Percentiles rank a stretch among this genome's conserved stretches.
phyloP scores from a whole-genome alignment of 1,140 invertebrate species.

The Neodiprion pinetum region DNA sequence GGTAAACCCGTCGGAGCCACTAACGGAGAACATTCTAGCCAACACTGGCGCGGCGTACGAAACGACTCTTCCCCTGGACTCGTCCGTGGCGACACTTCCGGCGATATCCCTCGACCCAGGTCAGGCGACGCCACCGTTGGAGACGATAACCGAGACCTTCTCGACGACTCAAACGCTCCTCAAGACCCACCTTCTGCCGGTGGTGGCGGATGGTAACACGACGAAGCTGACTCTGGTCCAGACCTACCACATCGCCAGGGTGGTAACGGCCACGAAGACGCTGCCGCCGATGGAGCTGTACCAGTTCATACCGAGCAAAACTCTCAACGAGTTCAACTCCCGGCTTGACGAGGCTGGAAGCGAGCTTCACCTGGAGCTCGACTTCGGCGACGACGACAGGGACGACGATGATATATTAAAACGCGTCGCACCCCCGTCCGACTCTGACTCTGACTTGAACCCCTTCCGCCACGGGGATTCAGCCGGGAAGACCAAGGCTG shows the following conservation, averaged over 20 bases:
- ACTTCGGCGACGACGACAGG: conserved; percentile 82
- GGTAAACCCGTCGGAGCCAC: conserved; percentile 72
- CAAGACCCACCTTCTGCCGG: conserved; percentile 86
- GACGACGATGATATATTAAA: conserved; percentile 71
- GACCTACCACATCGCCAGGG: conserved; percentile 84
- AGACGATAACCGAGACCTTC: conserved; percentile 90
- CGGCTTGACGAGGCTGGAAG: conserved; percentile 87
- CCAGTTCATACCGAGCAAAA: conserved; percentile 86
- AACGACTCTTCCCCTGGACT: conserved; percentile 74
- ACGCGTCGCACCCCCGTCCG: conserved; percentile 66
- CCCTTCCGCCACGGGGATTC: conserved; percentile 62
- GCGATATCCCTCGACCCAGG: conserved; percentile 77
- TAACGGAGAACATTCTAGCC: conserved; percentile 86
- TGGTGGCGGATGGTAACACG: conserved; percentile 76
- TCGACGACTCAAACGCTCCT: conserved; percentile 86
- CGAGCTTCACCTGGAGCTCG: conserved; percentile 82
- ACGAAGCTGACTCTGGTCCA: conserved; percentile 82
- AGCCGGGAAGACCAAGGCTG: conserved; percentile 62
- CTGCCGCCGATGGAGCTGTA: conserved; percentile 85
- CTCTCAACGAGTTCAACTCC: conserved; percentile 87
- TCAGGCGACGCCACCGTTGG: conserved; percentile 79
- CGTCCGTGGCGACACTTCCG: conserved; percentile 81
- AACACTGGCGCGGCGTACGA: conserved; percentile 77
- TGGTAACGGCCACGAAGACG: conserved; percentile 88
- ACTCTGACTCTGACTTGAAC: conserved; percentile 73